Evolutionary conservation across 2,888 invertebrate genomes (phyloP).

Genomic region (Notodonta ziczac): DNA sequence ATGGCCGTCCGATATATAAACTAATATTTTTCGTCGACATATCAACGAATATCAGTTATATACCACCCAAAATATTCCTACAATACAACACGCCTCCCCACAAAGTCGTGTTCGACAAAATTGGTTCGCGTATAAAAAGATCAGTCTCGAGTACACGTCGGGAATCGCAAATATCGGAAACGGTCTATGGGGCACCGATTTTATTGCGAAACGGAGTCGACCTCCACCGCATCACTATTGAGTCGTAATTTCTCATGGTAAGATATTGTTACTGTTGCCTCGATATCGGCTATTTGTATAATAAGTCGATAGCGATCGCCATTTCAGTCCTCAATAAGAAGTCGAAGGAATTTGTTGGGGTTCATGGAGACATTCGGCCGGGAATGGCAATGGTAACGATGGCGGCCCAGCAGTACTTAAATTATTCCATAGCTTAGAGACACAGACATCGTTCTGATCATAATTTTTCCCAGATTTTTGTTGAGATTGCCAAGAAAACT

Average conservation of each 20-base stretch:
- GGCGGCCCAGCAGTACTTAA: constrained; percentile 37
- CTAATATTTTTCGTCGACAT: constrained; percentile 1
- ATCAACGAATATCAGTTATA: constrained; percentile 29
- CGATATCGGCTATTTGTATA: constrained; percentile 77
- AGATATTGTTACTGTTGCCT: constrained; percentile 70
- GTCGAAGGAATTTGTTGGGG: constrained; percentile 59
- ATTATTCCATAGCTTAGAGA: constrained; percentile 38
- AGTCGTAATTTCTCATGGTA: constrained; percentile 70
- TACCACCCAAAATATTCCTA: constrained; percentile 33
- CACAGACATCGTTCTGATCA: not conserved
- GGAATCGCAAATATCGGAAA: constrained; percentile 58
- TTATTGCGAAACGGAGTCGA: constrained; percentile 68
- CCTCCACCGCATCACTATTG: constrained; percentile 58
- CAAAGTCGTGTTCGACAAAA: constrained; percentile 46
- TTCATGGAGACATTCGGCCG: constrained; percentile 45
- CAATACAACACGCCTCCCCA: constrained; percentile 38
- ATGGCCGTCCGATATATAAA: not conserved
- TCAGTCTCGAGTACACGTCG: constrained; percentile 44
- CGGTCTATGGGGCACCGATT: constrained; percentile 56
- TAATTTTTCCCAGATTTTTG: constrained; percentile 10
- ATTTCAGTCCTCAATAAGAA: constrained; percentile 61
- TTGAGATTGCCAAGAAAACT: constrained; percentile 22
- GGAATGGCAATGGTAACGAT: constrained; percentile 34
- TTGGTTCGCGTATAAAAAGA: constrained; percentile 55
- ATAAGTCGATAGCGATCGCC: constrained; percentile 76